Evolutionary conservation across 1,140 invertebrate species (phyloP).

Genomic region (Pachyrhynchus sulphureomaculatus): DNA sequence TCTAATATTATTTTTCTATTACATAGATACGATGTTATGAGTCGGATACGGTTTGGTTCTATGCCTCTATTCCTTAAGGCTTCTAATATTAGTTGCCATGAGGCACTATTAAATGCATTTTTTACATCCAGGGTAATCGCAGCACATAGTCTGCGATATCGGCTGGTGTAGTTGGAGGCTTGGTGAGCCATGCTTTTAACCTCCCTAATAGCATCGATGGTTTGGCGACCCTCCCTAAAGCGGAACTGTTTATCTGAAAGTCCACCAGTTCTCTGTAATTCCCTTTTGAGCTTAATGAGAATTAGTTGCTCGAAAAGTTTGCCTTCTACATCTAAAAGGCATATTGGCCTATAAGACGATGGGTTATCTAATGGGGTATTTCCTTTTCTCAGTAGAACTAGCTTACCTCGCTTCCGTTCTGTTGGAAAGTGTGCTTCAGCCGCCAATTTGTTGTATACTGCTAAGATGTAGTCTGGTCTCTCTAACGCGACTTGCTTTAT

Average conservation of each 20-base stretch:
- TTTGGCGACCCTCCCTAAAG: conserved; percentile 41
- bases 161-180: conserved; percentile 38
- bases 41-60: conserved; percentile 28
- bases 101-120: conserved; percentile 52
- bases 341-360: conserved; percentile 50
- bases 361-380: conserved; percentile 34
- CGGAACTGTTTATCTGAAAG: conserved; percentile 47
- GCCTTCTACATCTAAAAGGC: conserved; percentile 48
- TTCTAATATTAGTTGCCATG: too few species aligned
- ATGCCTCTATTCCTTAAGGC: conserved; percentile 26
- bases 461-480: conserved; percentile 13
- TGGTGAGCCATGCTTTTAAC: conserved; percentile 11
- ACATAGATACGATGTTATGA: conserved; percentile 46
- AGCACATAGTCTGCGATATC: not conserved
- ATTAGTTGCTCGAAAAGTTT: conserved; percentile 49
- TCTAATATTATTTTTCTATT: conserved; percentile 36
- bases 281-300: conserved; percentile 25
- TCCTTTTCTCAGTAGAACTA: conserved; percentile 46
- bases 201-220: conserved; percentile 45
- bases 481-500: conserved; percentile 24
- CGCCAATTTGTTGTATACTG: conserved; percentile 38
- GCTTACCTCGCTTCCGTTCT: conserved; percentile 47
- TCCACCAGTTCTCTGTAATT: conserved; percentile 16
- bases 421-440: conserved; percentile 43
- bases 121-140: conserved; percentile 51